Base-by-base conservation (phyloP, 2,888 invertebrate genomes). In the Agrochola lota region DNA sequence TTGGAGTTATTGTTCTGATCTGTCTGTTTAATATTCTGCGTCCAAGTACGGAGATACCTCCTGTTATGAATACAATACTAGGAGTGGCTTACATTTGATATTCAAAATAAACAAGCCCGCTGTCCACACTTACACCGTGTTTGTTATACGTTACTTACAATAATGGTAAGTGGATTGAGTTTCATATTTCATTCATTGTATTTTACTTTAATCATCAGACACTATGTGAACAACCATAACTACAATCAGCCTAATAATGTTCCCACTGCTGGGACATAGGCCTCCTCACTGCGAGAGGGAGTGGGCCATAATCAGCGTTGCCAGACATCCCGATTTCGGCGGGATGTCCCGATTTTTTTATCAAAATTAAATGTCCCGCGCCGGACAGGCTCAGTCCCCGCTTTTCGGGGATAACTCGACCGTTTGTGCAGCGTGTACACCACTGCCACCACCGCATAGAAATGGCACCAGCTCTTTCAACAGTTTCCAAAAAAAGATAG, bases 61-160 rank as follows among this genome's bases (percentile, higher is more conserved):
- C 78, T 85, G 78, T 74, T 87, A 88, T 82, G 85, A 84, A 87
- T 88, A 88, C 80, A 87, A 87, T 88, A 74, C 78, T 70, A 80
- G 78, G 81, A 81, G 85, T 88, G 82, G 81, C 80, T 86, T 77
- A 87, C 75, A 88, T 84, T 80, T 87, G 79, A 84, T 84, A 86
- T 87, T 88, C 82, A 78, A 86, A 86, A 87, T 82, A 88, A 88
- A 82, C 81, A 88, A 78, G 66, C 67, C 20, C 11, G 35, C 74
- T 72, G 62, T 80, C 71, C 60, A 72, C 71, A 77, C 71, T 74
- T 52, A 66, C 43, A 64, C 49, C 30, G 20, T 71, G 60, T 78
- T 84, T 70, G 72, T 52, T 30, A 57, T 70, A 52, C 35, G 63
- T 59, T 52, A 49, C 55, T 62, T 43, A 57, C 49, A 69, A 67